Evolutionary conservation across 2,888 invertebrate species (phyloP), one percentile per base, ranked within the genome.

Genomic region (Euzetes globulus): DNA sequence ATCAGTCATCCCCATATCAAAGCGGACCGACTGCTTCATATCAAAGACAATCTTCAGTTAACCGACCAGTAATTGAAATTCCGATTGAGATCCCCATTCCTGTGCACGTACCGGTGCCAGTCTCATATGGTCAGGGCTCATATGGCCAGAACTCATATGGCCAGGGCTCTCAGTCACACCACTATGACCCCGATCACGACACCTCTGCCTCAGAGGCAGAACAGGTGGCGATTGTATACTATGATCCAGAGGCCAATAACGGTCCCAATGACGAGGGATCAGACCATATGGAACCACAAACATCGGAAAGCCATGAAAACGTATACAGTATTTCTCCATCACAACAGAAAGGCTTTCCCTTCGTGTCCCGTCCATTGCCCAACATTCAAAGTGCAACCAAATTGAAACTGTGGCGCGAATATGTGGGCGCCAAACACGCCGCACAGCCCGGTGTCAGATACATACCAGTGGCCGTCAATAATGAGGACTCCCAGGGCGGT

Each of bases 341-440:
- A 19, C 13, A 13, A n/a, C 63, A 65, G 5, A 71, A 71, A 17
- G 71, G 50, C 11, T 33, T 27, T 33, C 68, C 37, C 41, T 55
- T 60, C 19, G 4, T 75, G 6, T 55, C 58, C 1, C 72, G 65
- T 19, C 63, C 68, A 22, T 74, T 63, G 27, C 58, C 71, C 15
- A 27, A 70, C 19, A 71, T 70, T 22, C 70, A 58, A 17, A 37
- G 50, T 15, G 55, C 74, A 41, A 72, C 58, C 63, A 75, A 75
- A 65, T 45, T 75, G 65, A 75, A 75, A 72, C 55, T 75, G 9
- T 75, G 72, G 72, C 71, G 75, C 29, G 75, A 75, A 72, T 45
- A 72, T n/a, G 68, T 71, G 5, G 75, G 70, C 55, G 72, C 75
- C 45, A 75, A 75, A 72, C 72, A 75, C 15, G 75, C 75, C 15